Percentiles rank a stretch among this genome's conserved stretches.
Conservation (phyloP, 1,140 invertebrate species). For the Bathynomus jamesi region DNA sequence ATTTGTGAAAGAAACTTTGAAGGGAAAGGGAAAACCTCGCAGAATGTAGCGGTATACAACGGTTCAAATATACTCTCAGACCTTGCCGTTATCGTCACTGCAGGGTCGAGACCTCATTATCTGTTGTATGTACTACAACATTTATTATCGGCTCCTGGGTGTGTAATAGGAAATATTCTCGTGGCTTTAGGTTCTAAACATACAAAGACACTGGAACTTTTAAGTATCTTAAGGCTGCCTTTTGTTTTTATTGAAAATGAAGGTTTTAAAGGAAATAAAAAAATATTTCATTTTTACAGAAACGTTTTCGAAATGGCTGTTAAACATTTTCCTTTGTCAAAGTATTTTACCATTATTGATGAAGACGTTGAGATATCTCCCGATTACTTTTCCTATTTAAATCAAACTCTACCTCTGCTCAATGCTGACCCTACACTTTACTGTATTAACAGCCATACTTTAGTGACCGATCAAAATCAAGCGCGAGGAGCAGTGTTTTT, state of each 20-base stretch:
- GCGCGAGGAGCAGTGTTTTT: constrained; percentile 7
- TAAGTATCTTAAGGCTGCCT: background rate
- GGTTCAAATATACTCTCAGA: background rate
- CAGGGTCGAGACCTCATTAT: background rate
- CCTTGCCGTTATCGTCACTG: background rate
- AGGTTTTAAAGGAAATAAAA: background rate
- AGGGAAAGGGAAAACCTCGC: background rate
- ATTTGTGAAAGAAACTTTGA: background rate
- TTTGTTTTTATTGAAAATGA: background rate
- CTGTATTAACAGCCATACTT: constrained; percentile 53
- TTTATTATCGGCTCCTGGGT: background rate
- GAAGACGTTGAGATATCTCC: constrained; percentile 59
- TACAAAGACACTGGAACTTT: background rate
- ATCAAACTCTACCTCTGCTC: constrained; percentile 52
- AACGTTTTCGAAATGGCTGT: background rate
- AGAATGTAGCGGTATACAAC: background rate
- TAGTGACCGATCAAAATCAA: background rate
- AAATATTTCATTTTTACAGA: background rate
- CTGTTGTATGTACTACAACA: background rate
- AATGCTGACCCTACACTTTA: constrained; percentile 53
- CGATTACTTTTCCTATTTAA: constrained; percentile 58
- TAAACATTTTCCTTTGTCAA: background rate
- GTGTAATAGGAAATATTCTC: background rate
- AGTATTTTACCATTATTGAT: constrained; percentile 44
- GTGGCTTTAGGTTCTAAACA: background rate